Conservation (phyloP, 2,113 vertebrate species). For the Hypocryptadius cinnamomeus region DNA sequence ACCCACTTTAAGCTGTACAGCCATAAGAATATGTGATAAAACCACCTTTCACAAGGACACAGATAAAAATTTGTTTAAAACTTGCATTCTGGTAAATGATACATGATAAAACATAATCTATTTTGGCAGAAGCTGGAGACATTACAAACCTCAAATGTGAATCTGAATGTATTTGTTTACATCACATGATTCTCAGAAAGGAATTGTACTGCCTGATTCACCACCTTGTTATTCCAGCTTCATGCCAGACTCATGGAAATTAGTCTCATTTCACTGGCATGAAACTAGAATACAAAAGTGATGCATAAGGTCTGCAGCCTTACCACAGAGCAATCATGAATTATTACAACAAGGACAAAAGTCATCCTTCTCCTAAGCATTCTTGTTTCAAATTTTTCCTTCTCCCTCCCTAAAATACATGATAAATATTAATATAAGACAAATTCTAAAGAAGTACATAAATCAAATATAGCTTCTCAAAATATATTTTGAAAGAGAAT, state of each 20-base stretch:
- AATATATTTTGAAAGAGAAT: background rate
- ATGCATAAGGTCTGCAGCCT: slow-evolving; percentile 1
- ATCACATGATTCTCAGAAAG: background rate
- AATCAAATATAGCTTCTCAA: background rate
- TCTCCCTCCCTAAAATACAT: background rate
- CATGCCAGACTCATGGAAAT: slow-evolving; percentile 15
- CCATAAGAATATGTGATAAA: background rate
- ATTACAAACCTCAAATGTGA: background rate
- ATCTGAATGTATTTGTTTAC: slow-evolving; percentile 13
- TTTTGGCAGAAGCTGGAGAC: background rate
- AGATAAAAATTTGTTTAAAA: background rate
- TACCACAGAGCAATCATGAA: background rate
- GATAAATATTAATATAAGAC: background rate
- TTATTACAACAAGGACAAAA: background rate
- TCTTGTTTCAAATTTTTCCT: background rate
- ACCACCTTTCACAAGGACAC: background rate
- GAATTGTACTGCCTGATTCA: background rate
- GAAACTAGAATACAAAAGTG: background rate
- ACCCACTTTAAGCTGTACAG: background rate
- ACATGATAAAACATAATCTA: background rate
- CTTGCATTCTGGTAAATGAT: background rate
- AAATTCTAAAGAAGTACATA: background rate
- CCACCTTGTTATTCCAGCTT: background rate
- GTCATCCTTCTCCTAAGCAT: background rate
- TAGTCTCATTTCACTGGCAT: slow-evolving; percentile 2